Conservation (phyloP, 2,113 vertebrate genomes). For the Choloepus hoffmanni region DNA sequence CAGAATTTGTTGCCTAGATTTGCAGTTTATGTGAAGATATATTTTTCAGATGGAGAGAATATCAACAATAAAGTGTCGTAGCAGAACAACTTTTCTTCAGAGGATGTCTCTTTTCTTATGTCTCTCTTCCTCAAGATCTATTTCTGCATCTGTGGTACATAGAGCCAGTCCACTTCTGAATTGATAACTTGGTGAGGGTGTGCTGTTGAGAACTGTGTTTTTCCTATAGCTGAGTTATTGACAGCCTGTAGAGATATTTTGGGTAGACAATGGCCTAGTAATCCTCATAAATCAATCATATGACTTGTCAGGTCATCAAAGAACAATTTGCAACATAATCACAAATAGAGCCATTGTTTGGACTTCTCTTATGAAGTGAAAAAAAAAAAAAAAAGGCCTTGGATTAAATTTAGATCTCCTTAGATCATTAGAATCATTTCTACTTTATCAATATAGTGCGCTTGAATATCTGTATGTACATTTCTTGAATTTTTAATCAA, state of each 20-base stretch:
- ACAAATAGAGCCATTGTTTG: background rate
- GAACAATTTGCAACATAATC: background rate
- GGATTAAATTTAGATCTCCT: constrained; percentile 30
- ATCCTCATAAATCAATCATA: background rate
- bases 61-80: background rate
- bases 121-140: background rate
- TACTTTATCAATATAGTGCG: background rate
- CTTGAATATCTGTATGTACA: background rate
- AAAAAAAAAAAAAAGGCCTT: background rate
- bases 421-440: constrained; percentile 33
- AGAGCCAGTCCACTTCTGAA: background rate
- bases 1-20: constrained; percentile 19
- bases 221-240: background rate
- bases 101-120: background rate
- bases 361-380: background rate
- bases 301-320: background rate
- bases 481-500: constrained; percentile 61
- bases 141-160: background rate
- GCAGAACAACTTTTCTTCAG: background rate
- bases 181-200: background rate
- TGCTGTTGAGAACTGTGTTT: background rate
- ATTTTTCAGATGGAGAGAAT: background rate
- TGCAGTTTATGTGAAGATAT: background rate
- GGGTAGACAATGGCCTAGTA: background rate
- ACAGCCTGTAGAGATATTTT: background rate